phyloP scores from a whole-genome alignment of 2,113 vertebrate species.

The Herpailurus yagouaroundi region DNA sequence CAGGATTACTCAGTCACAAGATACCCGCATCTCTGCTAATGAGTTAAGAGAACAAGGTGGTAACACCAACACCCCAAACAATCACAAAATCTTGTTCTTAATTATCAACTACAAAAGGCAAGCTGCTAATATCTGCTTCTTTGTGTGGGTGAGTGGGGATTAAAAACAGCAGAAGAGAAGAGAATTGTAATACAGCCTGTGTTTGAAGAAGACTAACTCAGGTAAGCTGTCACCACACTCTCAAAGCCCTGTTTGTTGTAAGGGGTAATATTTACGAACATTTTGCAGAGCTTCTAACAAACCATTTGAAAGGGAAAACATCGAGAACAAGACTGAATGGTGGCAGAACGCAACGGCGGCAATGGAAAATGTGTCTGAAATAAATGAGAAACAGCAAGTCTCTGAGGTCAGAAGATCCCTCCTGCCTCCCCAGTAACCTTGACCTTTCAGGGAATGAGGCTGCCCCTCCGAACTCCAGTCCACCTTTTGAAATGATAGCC shows the following conservation, averaged over 20 bases:
- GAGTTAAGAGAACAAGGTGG: not conserved
- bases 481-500: not conserved
- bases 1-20: not conserved
- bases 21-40: not conserved
- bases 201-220: not conserved
- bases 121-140: slow-evolving; percentile 3
- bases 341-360: not conserved
- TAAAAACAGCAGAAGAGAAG: not conserved
- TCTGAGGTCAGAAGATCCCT: not conserved
- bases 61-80: not conserved
- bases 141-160: not conserved
- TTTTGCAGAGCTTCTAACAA: not conserved
- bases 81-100: not conserved
- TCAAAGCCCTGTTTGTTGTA: not conserved
- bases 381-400: not conserved
- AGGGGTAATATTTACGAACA: not conserved
- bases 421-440: not conserved
- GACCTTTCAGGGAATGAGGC: not conserved
- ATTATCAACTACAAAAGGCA: not conserved
- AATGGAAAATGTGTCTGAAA: not conserved
- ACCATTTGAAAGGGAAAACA: not conserved
- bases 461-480: not conserved
- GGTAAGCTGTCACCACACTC: not conserved
- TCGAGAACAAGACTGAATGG: not conserved
- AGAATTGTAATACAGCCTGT: not conserved